phyloP scores from a whole-genome alignment of 2,113 vertebrate species.

The Pollachius pollachius region DNA sequence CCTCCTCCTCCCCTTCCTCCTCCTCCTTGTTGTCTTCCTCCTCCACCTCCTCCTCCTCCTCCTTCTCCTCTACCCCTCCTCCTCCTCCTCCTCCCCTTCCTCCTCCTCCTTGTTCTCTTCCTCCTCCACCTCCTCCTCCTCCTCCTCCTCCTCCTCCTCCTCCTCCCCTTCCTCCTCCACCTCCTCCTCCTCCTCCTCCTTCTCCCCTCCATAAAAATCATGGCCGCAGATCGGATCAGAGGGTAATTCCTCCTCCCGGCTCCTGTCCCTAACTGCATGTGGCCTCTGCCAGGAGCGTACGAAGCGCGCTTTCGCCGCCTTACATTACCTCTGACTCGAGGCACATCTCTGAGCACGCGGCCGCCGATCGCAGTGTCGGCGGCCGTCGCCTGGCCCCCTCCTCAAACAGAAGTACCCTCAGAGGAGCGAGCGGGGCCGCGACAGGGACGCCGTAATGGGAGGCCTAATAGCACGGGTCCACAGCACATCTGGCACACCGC shows the following conservation, averaged over 20 bases:
- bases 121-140: no score
- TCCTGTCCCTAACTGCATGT: conserved; percentile 1
- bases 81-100: no score
- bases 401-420: conserved; percentile 11
- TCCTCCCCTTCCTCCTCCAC: no score
- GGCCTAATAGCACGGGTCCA: conserved; percentile 38
- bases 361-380: conserved; percentile 11
- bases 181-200: no score
- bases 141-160: no score
- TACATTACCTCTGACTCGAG: conserved; percentile 14
- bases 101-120: no score
- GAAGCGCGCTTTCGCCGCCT: conserved; percentile 5
- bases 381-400: neutral
- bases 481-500: conserved; percentile 49
- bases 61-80: no score
- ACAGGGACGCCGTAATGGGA: conserved; percentile 27
- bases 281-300: conserved; percentile 2
- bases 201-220: no score
- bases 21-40: no score
- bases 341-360: conserved; percentile 1
- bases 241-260: conserved; percentile 5
- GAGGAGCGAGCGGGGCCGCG: conserved; percentile 21
- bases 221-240: neutral
- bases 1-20: no score
- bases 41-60: no score